Conservation (phyloP, 1,140 invertebrate species). For the Drosophila azteca region DNA sequence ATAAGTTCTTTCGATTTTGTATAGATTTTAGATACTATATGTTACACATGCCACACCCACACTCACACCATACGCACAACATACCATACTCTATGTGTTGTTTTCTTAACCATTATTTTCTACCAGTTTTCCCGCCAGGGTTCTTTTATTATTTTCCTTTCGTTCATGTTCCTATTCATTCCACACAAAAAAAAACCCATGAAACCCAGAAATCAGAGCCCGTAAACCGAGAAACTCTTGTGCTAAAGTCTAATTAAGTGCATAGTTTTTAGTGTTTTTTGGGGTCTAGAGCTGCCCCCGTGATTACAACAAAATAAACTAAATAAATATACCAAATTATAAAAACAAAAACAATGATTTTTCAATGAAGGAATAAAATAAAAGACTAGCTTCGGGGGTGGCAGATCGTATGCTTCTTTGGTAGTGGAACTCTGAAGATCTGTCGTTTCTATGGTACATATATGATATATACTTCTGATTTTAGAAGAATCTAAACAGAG, state of each 20-base stretch:
- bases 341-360: constrained; percentile 37
- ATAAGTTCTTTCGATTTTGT: no score
- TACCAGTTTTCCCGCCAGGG: constrained; percentile 5
- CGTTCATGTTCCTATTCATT: constrained; percentile 40
- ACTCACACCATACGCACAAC: no score
- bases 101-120: no score
- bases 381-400: no score
- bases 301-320: constrained; percentile 25
- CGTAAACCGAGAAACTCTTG: constrained; percentile 24
- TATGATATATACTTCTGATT: no score
- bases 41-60: no score
- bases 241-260: constrained; percentile 60
- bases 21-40: no score
- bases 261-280: constrained; percentile 51
- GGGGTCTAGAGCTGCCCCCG: constrained; percentile 32
- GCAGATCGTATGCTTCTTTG: no score
- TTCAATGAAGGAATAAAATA: constrained; percentile 32
- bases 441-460: no score
- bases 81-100: no score
- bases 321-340: constrained; percentile 58
- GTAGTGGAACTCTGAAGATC: no score
- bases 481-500: no score
- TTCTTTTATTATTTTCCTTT: constrained; percentile 17
- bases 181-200: constrained; percentile 45
- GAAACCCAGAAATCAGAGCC: neutral